phyloP scores from a whole-genome alignment of 1,140 invertebrate genomes.

The Aleiodes sp. region DNA sequence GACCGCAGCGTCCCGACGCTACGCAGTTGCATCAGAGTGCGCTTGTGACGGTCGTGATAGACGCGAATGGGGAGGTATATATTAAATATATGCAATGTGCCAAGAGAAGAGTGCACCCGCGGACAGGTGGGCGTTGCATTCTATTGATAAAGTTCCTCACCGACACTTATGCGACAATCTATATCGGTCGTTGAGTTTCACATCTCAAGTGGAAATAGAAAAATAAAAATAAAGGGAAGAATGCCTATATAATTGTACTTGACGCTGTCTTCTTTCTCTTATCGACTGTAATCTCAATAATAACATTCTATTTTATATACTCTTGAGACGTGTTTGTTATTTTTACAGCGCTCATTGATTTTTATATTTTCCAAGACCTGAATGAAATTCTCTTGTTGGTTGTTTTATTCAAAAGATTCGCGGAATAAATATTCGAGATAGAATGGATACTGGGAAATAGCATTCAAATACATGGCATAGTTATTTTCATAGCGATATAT shows the following conservation, averaged over 20 bases:
- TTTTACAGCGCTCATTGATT: too few species aligned
- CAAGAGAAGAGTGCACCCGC: slow-evolving; percentile 28
- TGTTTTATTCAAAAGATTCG: not conserved
- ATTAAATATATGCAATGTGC: not conserved
- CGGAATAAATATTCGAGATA: too few species aligned
- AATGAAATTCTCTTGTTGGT: not conserved
- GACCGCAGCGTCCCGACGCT: slow-evolving; percentile 62
- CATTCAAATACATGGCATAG: too few species aligned
- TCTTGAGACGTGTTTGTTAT: too few species aligned
- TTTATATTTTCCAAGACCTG: too few species aligned
- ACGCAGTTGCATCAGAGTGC: slow-evolving; percentile 53
- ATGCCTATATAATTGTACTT: not conserved
- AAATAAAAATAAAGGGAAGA: not conserved
- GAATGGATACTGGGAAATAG: too few species aligned
- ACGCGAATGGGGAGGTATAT: not conserved
- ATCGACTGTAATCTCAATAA: not conserved
- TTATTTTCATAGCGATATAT: too few species aligned
- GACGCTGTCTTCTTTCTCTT: not conserved
- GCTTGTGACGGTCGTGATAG: not conserved
- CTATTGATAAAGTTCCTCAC: not conserved
- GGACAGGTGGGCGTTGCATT: slow-evolving; percentile 38
- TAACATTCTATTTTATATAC: not conserved
- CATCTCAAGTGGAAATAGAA: not conserved
- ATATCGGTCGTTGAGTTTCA: too few species aligned
- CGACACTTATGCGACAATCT: not conserved